phyloP scores from a whole-genome alignment of 2,797 vertebrate species.

The Lemur catta region DNA sequence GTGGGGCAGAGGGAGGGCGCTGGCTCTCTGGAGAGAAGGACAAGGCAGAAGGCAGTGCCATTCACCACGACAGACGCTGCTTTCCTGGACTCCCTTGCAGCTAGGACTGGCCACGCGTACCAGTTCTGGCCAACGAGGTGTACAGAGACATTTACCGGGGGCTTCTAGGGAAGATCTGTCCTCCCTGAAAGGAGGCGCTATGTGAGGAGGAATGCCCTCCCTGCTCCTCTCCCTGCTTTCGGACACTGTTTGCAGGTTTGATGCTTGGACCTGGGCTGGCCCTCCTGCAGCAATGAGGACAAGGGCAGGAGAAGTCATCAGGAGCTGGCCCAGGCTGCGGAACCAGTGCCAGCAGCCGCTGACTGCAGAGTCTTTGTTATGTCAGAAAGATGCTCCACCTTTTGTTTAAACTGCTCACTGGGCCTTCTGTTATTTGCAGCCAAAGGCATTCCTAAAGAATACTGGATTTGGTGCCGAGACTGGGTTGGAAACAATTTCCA shows the following conservation, averaged over 20 bases:
- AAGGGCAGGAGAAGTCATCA: background rate
- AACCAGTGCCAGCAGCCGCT: background rate
- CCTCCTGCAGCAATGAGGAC: background rate
- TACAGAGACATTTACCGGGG: rapidly evolving
- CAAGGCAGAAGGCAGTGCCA: rapidly evolving
- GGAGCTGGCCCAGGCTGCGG: rapidly evolving
- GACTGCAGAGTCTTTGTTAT: background rate
- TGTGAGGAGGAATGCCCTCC: too few relatives aligned
- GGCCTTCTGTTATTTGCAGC: background rate
- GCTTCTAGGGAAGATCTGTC: background rate
- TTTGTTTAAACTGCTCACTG: rapidly evolving
- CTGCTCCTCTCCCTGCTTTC: background rate
- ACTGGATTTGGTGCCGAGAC: background rate
- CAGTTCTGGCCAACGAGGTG: background rate
- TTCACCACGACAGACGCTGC: background rate
- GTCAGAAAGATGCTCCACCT: background rate
- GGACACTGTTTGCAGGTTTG: background rate
- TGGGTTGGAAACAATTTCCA: background rate
- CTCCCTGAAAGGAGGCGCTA: background rate
- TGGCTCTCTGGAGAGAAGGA: background rate
- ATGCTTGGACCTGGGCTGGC: background rate
- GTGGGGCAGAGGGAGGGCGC: background rate
- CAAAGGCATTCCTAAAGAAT: background rate
- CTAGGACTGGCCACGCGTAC: background rate
- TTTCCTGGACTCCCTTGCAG: background rate